These are phyloP conservation scores for Drosophila borealis DNA, from an alignment of 2,888 invertebrate species.

Conservation along the genomic window DNA sequence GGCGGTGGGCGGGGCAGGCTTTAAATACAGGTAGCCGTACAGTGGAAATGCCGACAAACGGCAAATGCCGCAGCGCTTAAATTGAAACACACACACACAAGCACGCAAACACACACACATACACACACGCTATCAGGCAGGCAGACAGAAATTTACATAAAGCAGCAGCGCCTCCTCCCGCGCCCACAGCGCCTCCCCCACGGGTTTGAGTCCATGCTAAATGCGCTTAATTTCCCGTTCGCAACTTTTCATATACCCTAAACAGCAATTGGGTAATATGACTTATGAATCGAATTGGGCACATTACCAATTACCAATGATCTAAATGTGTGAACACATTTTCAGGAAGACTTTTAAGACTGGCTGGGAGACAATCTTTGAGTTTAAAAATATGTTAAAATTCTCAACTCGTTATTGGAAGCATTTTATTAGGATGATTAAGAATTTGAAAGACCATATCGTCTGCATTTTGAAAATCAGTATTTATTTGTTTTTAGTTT, in stretches of 20 bases:
- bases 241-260: constrained; percentile 47
- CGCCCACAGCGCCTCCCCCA: not conserved
- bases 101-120: constrained; percentile 18
- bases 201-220: constrained; percentile 50
- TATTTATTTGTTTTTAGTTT: too few relatives aligned
- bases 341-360: too few relatives aligned
- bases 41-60: constrained; percentile 71
- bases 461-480: too few relatives aligned
- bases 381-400: too few relatives aligned
- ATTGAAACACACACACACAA: constrained; percentile 55
- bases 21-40: constrained; percentile 49
- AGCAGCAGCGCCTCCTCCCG: constrained; percentile 21
- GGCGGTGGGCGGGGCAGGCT: not conserved
- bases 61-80: constrained; percentile 71
- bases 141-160: constrained; percentile 57
- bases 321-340: too few relatives aligned
- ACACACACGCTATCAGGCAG: constrained; percentile 25
- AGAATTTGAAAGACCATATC: too few relatives aligned
- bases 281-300: not conserved
- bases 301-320: not conserved
- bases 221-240: constrained; percentile 74
- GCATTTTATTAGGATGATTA: too few relatives aligned
- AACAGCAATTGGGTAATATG: too few relatives aligned
- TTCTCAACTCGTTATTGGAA: too few relatives aligned
- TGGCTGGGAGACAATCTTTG: too few relatives aligned